Evolutionary conservation across 2,113 vertebrate genomes (phyloP).

Genomic region (Syngnathus scovelli): DNA sequence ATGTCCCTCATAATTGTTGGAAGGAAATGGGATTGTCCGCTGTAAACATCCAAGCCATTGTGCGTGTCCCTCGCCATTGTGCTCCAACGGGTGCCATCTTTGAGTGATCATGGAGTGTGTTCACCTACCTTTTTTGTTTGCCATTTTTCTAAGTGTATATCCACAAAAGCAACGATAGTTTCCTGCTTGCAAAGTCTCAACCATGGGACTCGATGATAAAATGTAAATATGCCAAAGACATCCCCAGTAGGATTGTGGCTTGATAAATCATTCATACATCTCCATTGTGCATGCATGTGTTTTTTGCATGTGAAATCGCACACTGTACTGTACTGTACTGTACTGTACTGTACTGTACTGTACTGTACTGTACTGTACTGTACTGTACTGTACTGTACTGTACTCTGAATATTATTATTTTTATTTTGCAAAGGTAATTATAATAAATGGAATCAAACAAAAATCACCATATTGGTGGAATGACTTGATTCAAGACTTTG

Average conservation of each 20-base stretch:
- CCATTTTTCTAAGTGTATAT: constrained; percentile 22
- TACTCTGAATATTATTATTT: constrained; percentile 47
- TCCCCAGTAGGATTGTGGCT: constrained; percentile 65
- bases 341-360: constrained; percentile 6
- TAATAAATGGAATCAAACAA: no score
- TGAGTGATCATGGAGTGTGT: constrained; percentile 32
- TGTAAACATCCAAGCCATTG: constrained; percentile 88
- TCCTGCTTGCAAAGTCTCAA: constrained; percentile 44
- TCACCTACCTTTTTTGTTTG: constrained; percentile 46
- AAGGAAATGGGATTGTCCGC: constrained; percentile 93
- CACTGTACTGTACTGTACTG: constrained; percentile 1
- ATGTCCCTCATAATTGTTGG: constrained; percentile 99
- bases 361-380: neutral
- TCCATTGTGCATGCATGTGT: constrained; percentile 56
- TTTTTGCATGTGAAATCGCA: constrained; percentile 57
- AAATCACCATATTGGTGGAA: neutral
- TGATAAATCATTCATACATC: constrained; percentile 74
- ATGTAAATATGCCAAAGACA: constrained; percentile 78
- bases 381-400: neutral
- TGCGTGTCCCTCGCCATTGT: constrained; percentile 60
- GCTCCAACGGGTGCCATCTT: constrained; percentile 11
- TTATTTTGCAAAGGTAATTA: no score
- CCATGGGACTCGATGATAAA: constrained; percentile 72
- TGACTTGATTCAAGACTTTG: neutral
- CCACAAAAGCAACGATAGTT: constrained; percentile 25